Evolutionary conservation across 37 sponge, comb jelly and placozoan species (phyloP), one percentile per base, ranked within the genome.

Genomic region (Chondrosia reniformis): DNA sequence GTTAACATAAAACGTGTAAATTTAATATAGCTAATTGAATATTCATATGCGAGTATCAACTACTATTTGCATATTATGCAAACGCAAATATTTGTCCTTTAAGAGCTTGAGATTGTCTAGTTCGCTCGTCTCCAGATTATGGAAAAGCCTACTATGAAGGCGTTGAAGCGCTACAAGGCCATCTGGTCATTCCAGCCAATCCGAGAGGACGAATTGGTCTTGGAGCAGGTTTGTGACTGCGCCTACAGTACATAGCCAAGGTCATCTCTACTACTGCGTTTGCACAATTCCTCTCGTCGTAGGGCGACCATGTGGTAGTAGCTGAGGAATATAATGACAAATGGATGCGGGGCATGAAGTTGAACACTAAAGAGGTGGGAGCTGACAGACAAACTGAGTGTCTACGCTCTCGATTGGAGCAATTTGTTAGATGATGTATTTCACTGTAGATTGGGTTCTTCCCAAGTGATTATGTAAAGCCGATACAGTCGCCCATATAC

Each of bases 391-490:
- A n/a, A n/a, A n/a, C n/a, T n/a, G n/a, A n/a, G n/a, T n/a, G n/a
- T n/a, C n/a, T n/a, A n/a, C n/a, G n/a, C n/a, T n/a, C n/a, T n/a
- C n/a, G n/a, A n/a, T n/a, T n/a, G n/a, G n/a, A n/a, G n/a, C n/a
- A n/a, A n/a, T n/a, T n/a, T n/a, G n/a, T n/a, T n/a, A n/a, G n/a
- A n/a, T n/a, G n/a, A n/a, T n/a, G n/a, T n/a, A n/a, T n/a, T n/a
- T n/a, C n/a, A n/a, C n/a, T n/a, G n/a, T n/a, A 93, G 94, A 72
- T 93, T 67, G 94, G 94, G 33, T 93, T 89, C 78, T 93, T 93
- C 69, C 94, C 94, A 15, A 44, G 64, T 3, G 49, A 44, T 24
- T 91, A 76, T 86, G 92, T 91, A 4, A 55, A 63, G 0, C 75
- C 69, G 34, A 86, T 80, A 37, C 34, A 56, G 4, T 91, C 92